Conservation (phyloP, 2,797 vertebrate species). For the Clarias laeviceps region DNA sequence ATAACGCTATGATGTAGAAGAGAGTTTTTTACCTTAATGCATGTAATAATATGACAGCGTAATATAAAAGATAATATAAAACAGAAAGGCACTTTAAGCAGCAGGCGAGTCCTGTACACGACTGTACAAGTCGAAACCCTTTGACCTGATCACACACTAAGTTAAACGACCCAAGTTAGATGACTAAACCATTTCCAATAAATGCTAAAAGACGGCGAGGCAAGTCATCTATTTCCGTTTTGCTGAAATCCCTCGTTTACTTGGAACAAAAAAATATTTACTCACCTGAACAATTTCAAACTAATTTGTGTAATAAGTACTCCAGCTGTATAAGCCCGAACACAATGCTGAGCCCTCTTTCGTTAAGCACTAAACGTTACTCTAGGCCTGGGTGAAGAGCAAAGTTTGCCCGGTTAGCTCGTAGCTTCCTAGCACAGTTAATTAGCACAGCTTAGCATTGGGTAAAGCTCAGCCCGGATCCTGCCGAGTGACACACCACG, state of each 20-base stretch:
- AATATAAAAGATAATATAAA: neutral
- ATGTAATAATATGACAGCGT: too few species aligned
- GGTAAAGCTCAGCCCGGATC: neutral
- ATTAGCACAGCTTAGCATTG: conserved; percentile 1
- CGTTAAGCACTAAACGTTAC: neutral
- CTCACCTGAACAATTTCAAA: neutral
- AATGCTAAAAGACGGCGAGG: neutral
- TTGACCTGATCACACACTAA: neutral
- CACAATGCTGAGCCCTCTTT: neutral
- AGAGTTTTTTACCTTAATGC: too few species aligned
- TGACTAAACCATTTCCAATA: neutral
- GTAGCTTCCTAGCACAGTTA: conserved; percentile 15
- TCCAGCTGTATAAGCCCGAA: neutral
- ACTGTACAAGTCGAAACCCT: too few species aligned
- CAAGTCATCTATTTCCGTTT: neutral
- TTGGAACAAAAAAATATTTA: neutral
- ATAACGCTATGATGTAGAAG: too few species aligned
- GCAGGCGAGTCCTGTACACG: neutral
- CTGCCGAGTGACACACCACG: neutral
- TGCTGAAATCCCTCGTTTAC: neutral
- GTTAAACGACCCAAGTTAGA: too few species aligned
- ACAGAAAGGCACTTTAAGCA: neutral
- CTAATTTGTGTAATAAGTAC: neutral
- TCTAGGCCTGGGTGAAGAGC: neutral
- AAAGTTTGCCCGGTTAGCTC: conserved; percentile 35